Conservation (phyloP, 2,797 vertebrate species). For the Myotis myotis region DNA sequence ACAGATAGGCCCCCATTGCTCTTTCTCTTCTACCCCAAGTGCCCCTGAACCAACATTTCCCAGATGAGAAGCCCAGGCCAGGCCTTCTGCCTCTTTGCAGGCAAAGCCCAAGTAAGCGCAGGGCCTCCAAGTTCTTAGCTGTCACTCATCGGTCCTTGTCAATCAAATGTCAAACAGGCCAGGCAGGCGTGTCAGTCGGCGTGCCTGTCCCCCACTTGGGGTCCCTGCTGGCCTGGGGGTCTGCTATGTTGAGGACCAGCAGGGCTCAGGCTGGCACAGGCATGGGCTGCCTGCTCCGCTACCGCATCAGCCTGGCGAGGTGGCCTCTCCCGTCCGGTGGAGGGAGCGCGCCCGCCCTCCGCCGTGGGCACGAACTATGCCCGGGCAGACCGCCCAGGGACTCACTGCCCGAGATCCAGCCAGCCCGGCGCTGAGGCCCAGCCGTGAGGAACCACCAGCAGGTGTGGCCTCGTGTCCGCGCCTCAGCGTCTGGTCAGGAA, state of each 20-base stretch:
- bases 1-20: background rate
- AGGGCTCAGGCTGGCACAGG: background rate
- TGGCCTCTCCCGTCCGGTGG: background rate
- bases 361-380: accelerated
- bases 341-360: background rate
- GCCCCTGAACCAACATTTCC: background rate
- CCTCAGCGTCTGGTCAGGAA: background rate
- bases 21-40: background rate
- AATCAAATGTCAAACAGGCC: background rate
- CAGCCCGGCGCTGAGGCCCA: background rate
- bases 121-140: background rate
- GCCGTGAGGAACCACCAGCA: background rate
- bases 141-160: background rate
- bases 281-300: accelerated
- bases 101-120: background rate
- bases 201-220: background rate
- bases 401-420: background rate
- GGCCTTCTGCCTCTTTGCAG: background rate
- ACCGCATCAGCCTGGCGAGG: background rate
- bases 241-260: accelerated
- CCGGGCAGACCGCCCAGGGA: background rate
- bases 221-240: background rate
- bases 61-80: background rate
- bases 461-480: background rate
- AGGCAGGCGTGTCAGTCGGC: background rate